Conservation (phyloP, 2,797 vertebrate species). For the Rhabdomys pumilio region DNA sequence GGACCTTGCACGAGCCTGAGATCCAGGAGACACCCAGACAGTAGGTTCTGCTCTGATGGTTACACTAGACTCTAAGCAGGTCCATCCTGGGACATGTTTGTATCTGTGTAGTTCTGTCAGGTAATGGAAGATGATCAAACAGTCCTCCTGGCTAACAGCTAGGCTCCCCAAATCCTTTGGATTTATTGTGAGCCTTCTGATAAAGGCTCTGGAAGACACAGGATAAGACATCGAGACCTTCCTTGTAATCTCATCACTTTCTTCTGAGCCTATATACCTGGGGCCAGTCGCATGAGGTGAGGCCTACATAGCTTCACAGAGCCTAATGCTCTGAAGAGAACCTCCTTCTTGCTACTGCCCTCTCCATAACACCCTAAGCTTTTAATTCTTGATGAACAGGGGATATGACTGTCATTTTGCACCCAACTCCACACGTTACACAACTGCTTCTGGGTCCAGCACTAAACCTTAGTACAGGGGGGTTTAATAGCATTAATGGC, state of each 20-base stretch:
- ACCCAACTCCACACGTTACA: fast-evolving
- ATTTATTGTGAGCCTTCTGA: not conserved
- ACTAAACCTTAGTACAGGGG: not conserved
- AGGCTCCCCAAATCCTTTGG: not conserved
- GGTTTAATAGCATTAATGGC: too few relatives aligned
- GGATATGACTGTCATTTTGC: not conserved
- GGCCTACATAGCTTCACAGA: fast-evolving
- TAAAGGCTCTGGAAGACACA: too few relatives aligned
- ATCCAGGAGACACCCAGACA: not conserved
- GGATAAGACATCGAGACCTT: fast-evolving
- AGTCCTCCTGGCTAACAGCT: not conserved
- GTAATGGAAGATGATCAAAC: not conserved
- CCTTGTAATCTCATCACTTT: not conserved
- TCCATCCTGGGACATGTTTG: fast-evolving
- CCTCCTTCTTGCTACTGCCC: not conserved
- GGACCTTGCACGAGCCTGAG: not conserved
- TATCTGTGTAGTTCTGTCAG: not conserved
- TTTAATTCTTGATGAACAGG: not conserved
- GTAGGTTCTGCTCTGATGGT: too few relatives aligned
- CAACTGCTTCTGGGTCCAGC: fast-evolving
- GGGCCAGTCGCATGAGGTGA: fast-evolving
- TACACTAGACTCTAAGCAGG: not conserved
- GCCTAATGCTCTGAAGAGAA: not conserved
- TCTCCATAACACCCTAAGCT: not conserved
- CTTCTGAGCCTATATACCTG: not conserved